A percentile compares a stretch with the other conserved stretches of the same genome.
These are phyloP conservation scores for Bursaphelenchus mucronatus DNA, from an alignment of 1,140 invertebrate genomes.

Conservation along the genomic window DNA sequence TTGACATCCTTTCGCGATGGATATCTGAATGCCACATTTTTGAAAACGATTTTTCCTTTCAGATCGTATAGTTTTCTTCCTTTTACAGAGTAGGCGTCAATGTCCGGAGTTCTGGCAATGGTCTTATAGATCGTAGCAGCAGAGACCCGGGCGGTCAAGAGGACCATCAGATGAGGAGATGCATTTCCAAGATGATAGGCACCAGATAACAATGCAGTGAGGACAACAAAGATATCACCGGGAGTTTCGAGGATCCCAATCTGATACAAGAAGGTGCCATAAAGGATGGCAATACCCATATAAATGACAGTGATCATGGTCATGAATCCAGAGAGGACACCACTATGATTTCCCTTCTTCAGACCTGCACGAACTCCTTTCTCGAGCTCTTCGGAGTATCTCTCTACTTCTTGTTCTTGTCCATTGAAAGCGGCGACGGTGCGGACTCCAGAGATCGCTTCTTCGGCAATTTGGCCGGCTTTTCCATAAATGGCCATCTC, in stretches of 20 bases:
- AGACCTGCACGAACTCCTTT: slow-evolving; percentile 42
- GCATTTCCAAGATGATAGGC: slow-evolving; percentile 49
- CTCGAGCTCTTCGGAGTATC: slow-evolving; percentile 38
- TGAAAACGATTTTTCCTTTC: slow-evolving; percentile 38
- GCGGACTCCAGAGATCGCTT: slow-evolving; percentile 71
- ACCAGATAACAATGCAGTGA: slow-evolving; percentile 44
- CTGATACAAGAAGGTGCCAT: slow-evolving; percentile 38
- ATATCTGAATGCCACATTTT: slow-evolving; percentile 63
- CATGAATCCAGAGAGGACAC: slow-evolving; percentile 33
- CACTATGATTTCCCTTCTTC: slow-evolving; percentile 45
- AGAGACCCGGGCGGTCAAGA: slow-evolving; percentile 46
- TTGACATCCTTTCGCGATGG: slow-evolving; percentile 62
- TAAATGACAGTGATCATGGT: slow-evolving; percentile 30
- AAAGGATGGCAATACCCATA: slow-evolving; percentile 27
- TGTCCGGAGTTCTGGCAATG: slow-evolving; percentile 66
- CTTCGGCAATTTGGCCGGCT: slow-evolving; percentile 76
- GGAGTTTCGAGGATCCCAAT: slow-evolving; percentile 38
- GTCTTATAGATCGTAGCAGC: slow-evolving; percentile 49
- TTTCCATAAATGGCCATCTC: slow-evolving; percentile 74
- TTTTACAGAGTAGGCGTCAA: slow-evolving; percentile 58
- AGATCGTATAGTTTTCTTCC: slow-evolving; percentile 49
- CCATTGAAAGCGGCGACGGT: slow-evolving; percentile 79
- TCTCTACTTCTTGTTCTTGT: slow-evolving; percentile 68
- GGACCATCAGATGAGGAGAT: slow-evolving; percentile 50
- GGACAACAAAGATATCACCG: slow-evolving; percentile 49